phyloP scores from a whole-genome alignment of 2,888 invertebrate species.

The Hydrotaea cyrtoneurina region DNA sequence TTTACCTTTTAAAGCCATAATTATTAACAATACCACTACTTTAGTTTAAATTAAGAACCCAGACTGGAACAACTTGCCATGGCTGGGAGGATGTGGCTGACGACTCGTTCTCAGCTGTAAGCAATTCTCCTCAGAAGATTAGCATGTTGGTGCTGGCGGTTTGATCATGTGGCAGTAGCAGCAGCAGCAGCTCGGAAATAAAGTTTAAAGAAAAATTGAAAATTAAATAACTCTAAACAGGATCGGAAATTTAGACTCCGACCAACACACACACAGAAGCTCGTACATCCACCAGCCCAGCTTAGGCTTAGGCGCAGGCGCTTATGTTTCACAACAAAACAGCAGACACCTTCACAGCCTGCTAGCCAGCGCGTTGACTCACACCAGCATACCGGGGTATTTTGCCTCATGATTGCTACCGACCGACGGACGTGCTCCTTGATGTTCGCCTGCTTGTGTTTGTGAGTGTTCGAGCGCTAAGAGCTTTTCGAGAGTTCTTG shows the following conservation, averaged over 20 bases:
- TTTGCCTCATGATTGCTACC: slow-evolving; percentile 2
- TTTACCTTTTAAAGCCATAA: slow-evolving; percentile 65
- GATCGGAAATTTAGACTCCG: slow-evolving; percentile 55
- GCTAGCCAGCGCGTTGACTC: neutral
- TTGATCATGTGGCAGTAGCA: neutral
- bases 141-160: slow-evolving; percentile 32
- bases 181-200: slow-evolving; percentile 21
- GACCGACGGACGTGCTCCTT: neutral
- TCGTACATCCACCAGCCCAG: neutral
- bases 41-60: slow-evolving; percentile 56
- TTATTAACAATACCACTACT: slow-evolving; percentile 62
- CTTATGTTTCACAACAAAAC: slow-evolving; percentile 36
- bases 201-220: slow-evolving; percentile 58
- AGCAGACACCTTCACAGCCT: slow-evolving; percentile 37
- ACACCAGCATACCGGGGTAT: neutral
- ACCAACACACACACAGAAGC: neutral
- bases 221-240: slow-evolving; percentile 65
- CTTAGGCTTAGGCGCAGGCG: slow-evolving; percentile 57
- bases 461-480: neutral
- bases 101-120: slow-evolving; percentile 20
- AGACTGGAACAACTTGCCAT: neutral
- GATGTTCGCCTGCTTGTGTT: neutral
- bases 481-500: slow-evolving; percentile 51
- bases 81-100: neutral
- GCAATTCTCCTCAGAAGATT: slow-evolving; percentile 51